Percentiles rank a stretch among this genome's conserved stretches.
phyloP scores from a whole-genome alignment of 2,888 invertebrate genomes.

The Cotesia congregata region DNA sequence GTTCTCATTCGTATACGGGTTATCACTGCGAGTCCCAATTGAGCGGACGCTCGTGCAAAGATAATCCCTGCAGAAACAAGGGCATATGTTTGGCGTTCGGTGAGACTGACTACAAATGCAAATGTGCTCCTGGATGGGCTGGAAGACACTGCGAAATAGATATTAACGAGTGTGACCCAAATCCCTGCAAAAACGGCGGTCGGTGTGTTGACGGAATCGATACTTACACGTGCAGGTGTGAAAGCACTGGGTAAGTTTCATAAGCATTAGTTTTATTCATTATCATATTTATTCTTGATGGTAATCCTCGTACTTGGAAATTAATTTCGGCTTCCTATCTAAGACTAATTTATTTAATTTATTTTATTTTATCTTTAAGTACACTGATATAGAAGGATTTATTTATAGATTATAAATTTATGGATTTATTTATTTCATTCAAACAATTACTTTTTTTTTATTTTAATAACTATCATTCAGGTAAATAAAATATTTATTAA shows the following conservation, averaged over 20 bases:
- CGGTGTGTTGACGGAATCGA: conserved; percentile 81
- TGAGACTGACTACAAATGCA: conserved; percentile 72
- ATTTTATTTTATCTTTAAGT: too few species aligned
- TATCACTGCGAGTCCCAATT: conserved; percentile 81
- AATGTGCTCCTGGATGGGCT: conserved; percentile 74
- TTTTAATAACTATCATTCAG: conserved; percentile 22
- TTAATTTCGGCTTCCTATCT: too few species aligned
- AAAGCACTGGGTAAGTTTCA: conserved; percentile 74
- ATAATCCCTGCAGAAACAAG: conserved; percentile 84
- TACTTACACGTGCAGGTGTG: conserved; percentile 84
- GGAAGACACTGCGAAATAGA: conserved; percentile 81
- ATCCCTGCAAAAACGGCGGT: conserved; percentile 81
- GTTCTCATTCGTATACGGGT: conserved; percentile 78
- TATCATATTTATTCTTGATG: background rate
- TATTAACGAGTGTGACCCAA: conserved; percentile 82
- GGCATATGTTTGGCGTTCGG: conserved; percentile 80
- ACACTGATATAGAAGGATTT: too few species aligned
- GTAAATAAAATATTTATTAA: too few species aligned
- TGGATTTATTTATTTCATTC: too few species aligned
- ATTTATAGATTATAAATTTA: too few species aligned
- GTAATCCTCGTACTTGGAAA: too few species aligned
- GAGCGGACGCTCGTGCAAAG: conserved; percentile 79
- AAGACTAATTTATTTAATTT: too few species aligned
- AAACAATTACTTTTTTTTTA: background rate
- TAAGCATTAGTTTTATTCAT: background rate